Conservation (phyloP, 2,113 vertebrate species). For the Solea senegalensis region DNA sequence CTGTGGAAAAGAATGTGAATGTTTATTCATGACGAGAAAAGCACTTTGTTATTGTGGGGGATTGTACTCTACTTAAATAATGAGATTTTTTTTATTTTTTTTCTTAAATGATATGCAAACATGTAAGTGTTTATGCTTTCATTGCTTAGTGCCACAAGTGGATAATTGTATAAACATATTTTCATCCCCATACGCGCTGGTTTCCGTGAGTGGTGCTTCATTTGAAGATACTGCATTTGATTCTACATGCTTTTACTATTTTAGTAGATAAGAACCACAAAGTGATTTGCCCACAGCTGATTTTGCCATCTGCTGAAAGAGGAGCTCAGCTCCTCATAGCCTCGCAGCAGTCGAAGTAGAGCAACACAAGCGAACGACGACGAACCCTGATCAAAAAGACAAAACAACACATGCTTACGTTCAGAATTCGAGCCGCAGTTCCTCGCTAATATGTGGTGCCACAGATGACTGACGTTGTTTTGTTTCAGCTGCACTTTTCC, state of each 20-base stretch:
- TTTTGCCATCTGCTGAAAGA: conserved; percentile 73
- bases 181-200: conserved; percentile 26
- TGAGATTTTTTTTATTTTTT: conserved; percentile 11
- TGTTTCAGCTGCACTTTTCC: conserved; percentile 83
- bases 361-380: conserved; percentile 69
- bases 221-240: conserved; percentile 48
- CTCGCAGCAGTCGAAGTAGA: conserved; percentile 56
- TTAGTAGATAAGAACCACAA: conserved; percentile 58
- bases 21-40: conserved; percentile 29
- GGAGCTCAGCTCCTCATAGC: conserved; percentile 44
- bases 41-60: not conserved
- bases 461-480: conserved; percentile 87
- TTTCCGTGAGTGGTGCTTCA: conserved; percentile 42
- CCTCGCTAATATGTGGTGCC: conserved; percentile 76
- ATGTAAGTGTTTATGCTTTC: conserved; percentile 27
- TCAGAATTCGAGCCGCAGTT: conserved; percentile 75
- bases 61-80: conserved; percentile 34
- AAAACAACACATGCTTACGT: conserved; percentile 81
- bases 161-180: conserved; percentile 40
- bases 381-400: conserved; percentile 71
- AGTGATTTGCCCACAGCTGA: conserved; percentile 64
- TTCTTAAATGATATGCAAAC: conserved; percentile 59
- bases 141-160: conserved; percentile 38
- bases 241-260: conserved; percentile 54
- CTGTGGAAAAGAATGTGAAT: conserved; percentile 51